Evolutionary conservation across 2,888 invertebrate genomes (phyloP).

Genomic region (Leptinotarsa tumamoca): DNA sequence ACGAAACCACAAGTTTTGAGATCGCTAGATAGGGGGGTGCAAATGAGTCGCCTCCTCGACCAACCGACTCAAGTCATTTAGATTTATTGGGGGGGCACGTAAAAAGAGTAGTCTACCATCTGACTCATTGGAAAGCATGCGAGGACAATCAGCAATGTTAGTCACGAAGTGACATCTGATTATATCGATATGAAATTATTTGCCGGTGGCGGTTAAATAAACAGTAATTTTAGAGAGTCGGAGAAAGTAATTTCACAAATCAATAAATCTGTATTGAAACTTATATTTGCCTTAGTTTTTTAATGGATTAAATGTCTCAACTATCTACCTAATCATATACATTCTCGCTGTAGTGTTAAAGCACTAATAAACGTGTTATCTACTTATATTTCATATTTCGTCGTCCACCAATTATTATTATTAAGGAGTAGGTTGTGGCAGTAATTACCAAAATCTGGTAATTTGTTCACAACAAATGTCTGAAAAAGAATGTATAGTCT

Average conservation of each 20-base stretch:
- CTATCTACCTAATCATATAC: background rate
- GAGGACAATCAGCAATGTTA: background rate
- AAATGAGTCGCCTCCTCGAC: too few species aligned
- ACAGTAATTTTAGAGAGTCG: background rate
- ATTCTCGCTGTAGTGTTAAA: background rate
- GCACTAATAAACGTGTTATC: background rate
- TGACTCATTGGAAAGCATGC: too few species aligned
- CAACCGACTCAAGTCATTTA: too few species aligned
- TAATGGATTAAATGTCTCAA: background rate
- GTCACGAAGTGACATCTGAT: background rate
- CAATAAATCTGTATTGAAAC: background rate
- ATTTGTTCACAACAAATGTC: background rate
- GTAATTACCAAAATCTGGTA: background rate
- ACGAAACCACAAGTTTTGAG: too few species aligned
- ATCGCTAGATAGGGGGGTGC: too few species aligned
- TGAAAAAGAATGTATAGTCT: background rate
- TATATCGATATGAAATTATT: background rate
- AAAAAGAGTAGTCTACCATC: too few species aligned
- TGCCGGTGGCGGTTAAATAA: background rate
- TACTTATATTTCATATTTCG: background rate
- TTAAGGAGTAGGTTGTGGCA: background rate
- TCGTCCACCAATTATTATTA: background rate
- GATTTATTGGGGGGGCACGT: too few species aligned
- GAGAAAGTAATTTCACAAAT: conserved; percentile 16
- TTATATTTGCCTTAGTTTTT: background rate